A percentile compares a stretch with the other conserved stretches of the same genome.
Evolutionary conservation across 2,888 invertebrate species (phyloP).

Genomic region (Liopterus haemorrhoidalis): DNA sequence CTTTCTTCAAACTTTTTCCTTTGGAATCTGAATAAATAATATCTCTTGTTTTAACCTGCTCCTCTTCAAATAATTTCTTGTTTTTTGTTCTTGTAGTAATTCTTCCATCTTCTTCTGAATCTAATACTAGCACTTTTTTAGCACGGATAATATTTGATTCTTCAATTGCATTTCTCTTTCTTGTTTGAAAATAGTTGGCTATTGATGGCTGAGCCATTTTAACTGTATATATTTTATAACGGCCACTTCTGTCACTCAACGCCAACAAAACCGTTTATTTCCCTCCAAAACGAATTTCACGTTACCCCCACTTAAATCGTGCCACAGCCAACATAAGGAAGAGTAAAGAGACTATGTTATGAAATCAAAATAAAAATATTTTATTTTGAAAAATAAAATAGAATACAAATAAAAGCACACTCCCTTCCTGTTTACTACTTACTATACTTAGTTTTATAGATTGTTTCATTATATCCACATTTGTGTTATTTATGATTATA

Average conservation of each 20-base stretch:
- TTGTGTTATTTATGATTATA: too few relatives aligned
- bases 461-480: too few relatives aligned
- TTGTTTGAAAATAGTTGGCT: conserved; percentile 66
- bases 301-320: too few relatives aligned
- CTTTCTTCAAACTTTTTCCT: conserved; percentile 24
- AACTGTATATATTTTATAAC: conserved; percentile 35
- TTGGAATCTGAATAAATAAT: conserved; percentile 17
- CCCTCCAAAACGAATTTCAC: conserved; percentile 34
- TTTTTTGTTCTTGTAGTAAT: conserved; percentile 16
- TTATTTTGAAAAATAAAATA: too few relatives aligned
- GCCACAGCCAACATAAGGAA: too few relatives aligned
- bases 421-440: too few relatives aligned
- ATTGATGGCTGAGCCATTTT: conserved; percentile 73
- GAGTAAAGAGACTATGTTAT: too few relatives aligned
- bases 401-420: too few relatives aligned
- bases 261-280: conserved; percentile 34
- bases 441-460: too few relatives aligned
- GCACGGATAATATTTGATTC: conserved; percentile 50
- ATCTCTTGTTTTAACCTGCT: conserved; percentile 26
- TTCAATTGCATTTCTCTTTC: conserved; percentile 68
- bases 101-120: conserved; percentile 30
- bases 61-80: conserved; percentile 7
- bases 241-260: conserved; percentile 29
- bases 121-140: conserved; percentile 49
- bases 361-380: too few relatives aligned